Conservation (phyloP, 2,797 vertebrate species). For the Eulemur rubriventer region DNA sequence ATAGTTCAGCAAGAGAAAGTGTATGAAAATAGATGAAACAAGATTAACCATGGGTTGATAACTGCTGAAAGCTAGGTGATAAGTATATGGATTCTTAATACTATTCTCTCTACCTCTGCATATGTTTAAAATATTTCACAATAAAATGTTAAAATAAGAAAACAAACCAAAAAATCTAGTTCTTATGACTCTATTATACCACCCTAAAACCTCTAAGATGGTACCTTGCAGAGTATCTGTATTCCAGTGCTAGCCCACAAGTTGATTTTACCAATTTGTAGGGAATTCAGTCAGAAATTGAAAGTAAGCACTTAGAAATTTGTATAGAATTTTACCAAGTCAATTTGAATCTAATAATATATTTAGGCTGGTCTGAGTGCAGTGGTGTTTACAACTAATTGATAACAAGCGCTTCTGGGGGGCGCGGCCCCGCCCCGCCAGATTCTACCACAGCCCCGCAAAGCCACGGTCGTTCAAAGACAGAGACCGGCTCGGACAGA, state of each 20-base stretch:
- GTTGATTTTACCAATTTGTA: background rate
- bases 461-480: too few species aligned
- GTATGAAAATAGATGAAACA: background rate
- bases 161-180: background rate
- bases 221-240: background rate
- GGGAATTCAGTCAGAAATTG: background rate
- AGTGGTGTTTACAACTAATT: too few species aligned
- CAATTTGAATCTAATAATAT: background rate
- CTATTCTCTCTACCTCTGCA: background rate
- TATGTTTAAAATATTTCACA: background rate
- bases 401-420: too few species aligned
- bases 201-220: background rate
- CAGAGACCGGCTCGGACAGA: too few species aligned
- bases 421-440: too few species aligned
- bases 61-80: background rate
- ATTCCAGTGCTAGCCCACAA: background rate
- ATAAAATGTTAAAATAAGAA: background rate
- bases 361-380: background rate
- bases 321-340: background rate
- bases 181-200: background rate
- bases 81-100: background rate
- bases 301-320: background rate
- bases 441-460: too few species aligned
- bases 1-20: background rate
- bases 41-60: background rate